Conservation (phyloP, 1,140 invertebrate species). For the Drosophila orosa region DNA sequence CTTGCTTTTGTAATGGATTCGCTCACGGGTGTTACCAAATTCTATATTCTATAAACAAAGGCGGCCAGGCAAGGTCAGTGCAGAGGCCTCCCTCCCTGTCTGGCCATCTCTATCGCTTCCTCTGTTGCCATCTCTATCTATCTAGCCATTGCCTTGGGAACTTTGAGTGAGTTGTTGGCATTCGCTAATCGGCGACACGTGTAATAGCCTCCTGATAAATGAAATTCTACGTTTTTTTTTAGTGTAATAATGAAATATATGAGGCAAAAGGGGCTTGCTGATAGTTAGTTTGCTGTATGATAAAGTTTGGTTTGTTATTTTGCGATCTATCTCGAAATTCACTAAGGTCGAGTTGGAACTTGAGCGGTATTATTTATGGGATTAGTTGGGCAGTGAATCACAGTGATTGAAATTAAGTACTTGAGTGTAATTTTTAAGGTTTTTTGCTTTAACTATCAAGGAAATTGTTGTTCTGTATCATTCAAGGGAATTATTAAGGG, state of each 20-base stretch:
- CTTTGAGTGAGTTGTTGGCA: conserved; percentile 22
- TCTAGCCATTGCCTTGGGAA: conserved; percentile 22
- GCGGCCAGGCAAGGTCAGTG: conserved; percentile 53
- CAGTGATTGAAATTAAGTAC: background rate
- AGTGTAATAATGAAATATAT: conserved; percentile 17
- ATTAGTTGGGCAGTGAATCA: conserved; percentile 17
- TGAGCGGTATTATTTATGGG: conserved; percentile 1
- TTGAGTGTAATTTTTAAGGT: background rate
- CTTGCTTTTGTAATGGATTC: conserved; percentile 62
- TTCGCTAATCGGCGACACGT: conserved; percentile 71
- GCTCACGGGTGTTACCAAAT: conserved; percentile 42
- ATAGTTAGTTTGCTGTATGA: conserved; percentile 4
- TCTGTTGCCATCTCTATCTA: background rate
- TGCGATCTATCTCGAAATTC: conserved; percentile 16
- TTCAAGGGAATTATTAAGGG: too few species aligned
- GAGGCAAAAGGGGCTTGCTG: background rate
- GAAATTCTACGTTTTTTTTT: conserved; percentile 11
- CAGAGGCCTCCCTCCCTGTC: conserved; percentile 13
- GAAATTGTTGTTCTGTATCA: background rate
- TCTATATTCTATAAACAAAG: conserved; percentile 51
- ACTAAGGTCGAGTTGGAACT: background rate
- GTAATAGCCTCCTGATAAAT: conserved; percentile 62
- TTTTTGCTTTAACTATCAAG: background rate
- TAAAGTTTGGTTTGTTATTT: conserved; percentile 13
- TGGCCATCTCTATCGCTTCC: conserved; percentile 11